A percentile compares a stretch with the other conserved stretches of the same genome.
phyloP scores from a whole-genome alignment of 2,113 vertebrate species.

The Ptychochromis oligacanthus region DNA sequence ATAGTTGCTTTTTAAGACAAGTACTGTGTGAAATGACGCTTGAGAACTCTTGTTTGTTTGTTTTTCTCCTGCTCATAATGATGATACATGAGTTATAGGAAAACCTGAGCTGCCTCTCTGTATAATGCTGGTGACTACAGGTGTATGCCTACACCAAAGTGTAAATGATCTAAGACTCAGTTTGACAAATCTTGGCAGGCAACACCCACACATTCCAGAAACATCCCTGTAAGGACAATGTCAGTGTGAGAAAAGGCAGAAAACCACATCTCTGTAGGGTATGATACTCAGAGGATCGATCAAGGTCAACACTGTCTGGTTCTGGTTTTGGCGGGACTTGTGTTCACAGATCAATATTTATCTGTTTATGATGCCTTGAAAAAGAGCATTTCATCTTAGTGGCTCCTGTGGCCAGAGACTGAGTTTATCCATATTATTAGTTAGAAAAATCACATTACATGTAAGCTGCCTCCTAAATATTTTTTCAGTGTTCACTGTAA shows the following conservation, averaged over 20 bases:
- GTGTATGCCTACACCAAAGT: conserved; percentile 9
- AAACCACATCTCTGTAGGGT: conserved; percentile 25
- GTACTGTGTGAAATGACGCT: not conserved
- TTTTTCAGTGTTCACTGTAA: not conserved
- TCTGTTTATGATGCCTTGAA: conserved; percentile 67
- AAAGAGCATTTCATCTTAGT: conserved; percentile 37
- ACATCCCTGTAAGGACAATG: conserved; percentile 40
- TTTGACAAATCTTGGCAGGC: conserved; percentile 39
- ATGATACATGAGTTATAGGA: not conserved
- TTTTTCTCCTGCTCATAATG: not conserved
- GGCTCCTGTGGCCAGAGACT: conserved; percentile 53
- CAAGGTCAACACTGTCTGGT: conserved; percentile 43
- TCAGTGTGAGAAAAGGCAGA: conserved; percentile 38
- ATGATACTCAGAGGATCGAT: conserved; percentile 46
- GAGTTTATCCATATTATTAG: conserved; percentile 30
- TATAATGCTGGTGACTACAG: conserved; percentile 1
- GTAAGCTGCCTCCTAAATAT: conserved; percentile 19
- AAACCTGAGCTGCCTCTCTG: not conserved
- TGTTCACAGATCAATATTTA: conserved; percentile 59
- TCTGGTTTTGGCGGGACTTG: conserved; percentile 47
- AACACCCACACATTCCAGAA: not conserved
- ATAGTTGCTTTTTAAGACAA: not conserved
- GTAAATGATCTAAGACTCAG: conserved; percentile 30
- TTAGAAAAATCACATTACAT: conserved; percentile 45
- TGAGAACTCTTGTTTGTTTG: not conserved